Evolutionary conservation across 2,797 vertebrate species (phyloP).

Genomic region (Poecilia picta): DNA sequence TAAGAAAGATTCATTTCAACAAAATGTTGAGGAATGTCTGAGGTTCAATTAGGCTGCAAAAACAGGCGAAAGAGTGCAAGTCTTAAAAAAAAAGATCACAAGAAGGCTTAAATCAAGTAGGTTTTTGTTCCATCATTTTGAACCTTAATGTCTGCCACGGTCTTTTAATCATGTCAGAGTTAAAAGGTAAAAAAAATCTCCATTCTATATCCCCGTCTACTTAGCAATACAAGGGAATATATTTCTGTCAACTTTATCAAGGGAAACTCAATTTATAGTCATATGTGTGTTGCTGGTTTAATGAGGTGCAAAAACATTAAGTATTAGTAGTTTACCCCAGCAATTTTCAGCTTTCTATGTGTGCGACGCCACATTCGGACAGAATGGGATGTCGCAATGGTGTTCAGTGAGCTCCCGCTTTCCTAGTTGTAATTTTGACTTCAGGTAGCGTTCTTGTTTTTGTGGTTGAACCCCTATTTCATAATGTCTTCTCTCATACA

Average conservation of each 20-base stretch:
- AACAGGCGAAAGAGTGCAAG: background rate
- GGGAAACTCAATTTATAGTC: background rate
- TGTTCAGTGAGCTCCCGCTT: background rate
- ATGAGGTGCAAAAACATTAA: background rate
- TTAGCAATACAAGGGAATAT: background rate
- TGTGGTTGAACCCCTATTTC: background rate
- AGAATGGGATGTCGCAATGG: background rate
- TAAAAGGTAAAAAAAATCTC: background rate
- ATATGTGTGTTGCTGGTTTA: background rate
- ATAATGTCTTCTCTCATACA: background rate
- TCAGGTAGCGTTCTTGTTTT: background rate
- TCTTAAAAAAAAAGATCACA: background rate
- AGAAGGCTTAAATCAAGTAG: background rate
- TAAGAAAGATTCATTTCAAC: background rate
- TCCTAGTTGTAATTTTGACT: no score
- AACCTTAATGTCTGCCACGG: background rate
- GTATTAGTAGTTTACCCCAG: background rate
- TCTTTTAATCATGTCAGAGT: background rate
- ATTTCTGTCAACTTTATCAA: background rate
- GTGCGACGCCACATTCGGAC: background rate
- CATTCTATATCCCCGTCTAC: background rate
- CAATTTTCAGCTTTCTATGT: background rate
- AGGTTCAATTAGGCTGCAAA: background rate
- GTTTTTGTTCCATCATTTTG: background rate
- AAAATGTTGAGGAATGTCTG: background rate